Evolutionary conservation across 2,888 invertebrate species (phyloP).

Genomic region (Drosophila pegasa): DNA sequence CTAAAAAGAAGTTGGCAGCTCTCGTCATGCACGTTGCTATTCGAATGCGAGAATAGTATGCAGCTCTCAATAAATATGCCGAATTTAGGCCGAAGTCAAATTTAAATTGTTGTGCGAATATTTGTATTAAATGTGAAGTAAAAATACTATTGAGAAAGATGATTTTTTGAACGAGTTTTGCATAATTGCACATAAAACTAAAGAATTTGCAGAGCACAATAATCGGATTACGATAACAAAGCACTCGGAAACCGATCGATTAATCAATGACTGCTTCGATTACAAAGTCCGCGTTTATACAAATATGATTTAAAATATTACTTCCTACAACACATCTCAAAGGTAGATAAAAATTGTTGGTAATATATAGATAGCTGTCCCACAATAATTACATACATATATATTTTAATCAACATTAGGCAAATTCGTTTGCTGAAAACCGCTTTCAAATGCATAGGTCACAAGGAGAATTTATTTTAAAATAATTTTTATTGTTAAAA

Average conservation of each 20-base stretch:
- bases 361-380: too few relatives aligned
- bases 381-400: too few relatives aligned
- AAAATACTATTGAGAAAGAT: neutral
- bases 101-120: neutral
- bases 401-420: too few relatives aligned
- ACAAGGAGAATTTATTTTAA: constrained; percentile 2
- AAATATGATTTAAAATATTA: too few relatives aligned
- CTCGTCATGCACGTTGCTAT: constrained; percentile 22
- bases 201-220: neutral
- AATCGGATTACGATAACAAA: neutral
- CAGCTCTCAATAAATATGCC: neutral
- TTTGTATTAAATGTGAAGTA: neutral
- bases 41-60: constrained; percentile 14
- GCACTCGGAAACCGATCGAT: neutral
- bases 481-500: constrained; percentile 54
- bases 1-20: constrained; percentile 33
- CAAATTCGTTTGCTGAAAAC: too few relatives aligned
- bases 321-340: too few relatives aligned
- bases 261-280: neutral
- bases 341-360: too few relatives aligned
- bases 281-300: too few relatives aligned
- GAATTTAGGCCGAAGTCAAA: neutral
- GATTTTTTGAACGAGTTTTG: neutral
- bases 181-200: neutral
- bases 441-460: too few relatives aligned